Conservation (phyloP, 1,140 invertebrate species). For the Telenomus remus region DNA sequence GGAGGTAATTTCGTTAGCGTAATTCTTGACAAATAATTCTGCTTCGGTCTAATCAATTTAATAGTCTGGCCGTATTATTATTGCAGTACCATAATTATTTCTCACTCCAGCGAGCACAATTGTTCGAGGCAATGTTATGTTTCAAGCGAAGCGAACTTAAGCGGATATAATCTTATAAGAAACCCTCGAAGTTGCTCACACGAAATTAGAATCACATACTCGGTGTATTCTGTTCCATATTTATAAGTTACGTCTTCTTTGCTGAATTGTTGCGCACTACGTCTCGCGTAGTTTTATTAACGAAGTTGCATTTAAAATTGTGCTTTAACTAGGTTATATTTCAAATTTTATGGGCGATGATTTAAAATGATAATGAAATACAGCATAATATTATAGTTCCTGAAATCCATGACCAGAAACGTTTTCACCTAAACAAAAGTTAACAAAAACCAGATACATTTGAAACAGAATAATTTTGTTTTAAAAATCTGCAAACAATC, state of each 20-base stretch:
- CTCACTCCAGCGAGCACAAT: slow-evolving; percentile 27
- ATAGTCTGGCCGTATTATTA: slow-evolving; percentile 10
- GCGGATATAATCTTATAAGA: slow-evolving; percentile 13
- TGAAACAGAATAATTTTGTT: too few species aligned
- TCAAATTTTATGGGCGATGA: background rate
- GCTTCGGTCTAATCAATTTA: too few species aligned
- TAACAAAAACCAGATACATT: too few species aligned
- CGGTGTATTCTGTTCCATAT: slow-evolving; percentile 23
- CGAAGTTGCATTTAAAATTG: slow-evolving; percentile 22
- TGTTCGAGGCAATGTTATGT: slow-evolving; percentile 3
- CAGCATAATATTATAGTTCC: too few species aligned
- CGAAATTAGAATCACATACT: slow-evolving; percentile 35
- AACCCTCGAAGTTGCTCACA: slow-evolving; percentile 16
- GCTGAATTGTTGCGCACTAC: slow-evolving; percentile 23
- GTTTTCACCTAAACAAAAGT: too few species aligned
- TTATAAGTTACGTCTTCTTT: slow-evolving; percentile 32
- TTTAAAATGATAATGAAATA: too few species aligned
- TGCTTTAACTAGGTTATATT: slow-evolving; percentile 15
- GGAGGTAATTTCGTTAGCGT: slow-evolving; percentile 15
- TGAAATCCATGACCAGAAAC: too few species aligned
- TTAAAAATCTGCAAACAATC: too few species aligned
- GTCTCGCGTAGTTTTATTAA: slow-evolving; percentile 24
- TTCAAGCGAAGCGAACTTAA: slow-evolving; percentile 20
- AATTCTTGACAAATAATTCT: background rate
- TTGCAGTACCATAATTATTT: slow-evolving; percentile 19